phyloP scores from a whole-genome alignment of 2,113 vertebrate species.

The Caloenas nicobarica region DNA sequence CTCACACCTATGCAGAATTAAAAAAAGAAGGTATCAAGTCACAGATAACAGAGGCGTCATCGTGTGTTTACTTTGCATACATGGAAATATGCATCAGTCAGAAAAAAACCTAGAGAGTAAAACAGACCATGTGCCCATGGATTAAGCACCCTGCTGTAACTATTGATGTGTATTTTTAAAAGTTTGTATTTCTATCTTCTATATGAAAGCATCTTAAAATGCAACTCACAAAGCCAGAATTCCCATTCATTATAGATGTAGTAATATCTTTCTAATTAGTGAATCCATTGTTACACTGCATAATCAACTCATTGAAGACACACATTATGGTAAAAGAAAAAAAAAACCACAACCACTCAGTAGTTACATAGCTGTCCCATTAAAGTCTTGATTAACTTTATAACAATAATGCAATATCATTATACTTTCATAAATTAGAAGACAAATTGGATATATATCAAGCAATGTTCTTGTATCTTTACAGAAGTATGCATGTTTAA shows the following conservation, averaged over 20 bases:
- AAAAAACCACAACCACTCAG: conserved; percentile 32
- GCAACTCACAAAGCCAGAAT: conserved; percentile 37
- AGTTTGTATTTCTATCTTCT: background rate
- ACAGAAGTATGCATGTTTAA: conserved; percentile 48
- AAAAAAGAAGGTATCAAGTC: background rate
- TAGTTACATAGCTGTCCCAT: conserved; percentile 67
- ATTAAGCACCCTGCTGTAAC: background rate
- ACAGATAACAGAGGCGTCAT: background rate
- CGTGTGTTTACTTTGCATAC: background rate
- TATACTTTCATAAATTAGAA: conserved; percentile 74
- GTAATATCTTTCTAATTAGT: conserved; percentile 75
- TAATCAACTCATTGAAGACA: conserved; percentile 71
- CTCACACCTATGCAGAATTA: background rate
- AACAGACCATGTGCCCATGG: background rate
- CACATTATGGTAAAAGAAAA: conserved; percentile 57
- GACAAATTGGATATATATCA: conserved; percentile 67
- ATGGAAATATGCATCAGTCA: background rate
- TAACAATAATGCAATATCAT: conserved; percentile 69
- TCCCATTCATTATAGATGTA: conserved; percentile 46
- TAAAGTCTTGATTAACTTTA: conserved; percentile 78
- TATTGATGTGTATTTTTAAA: background rate
- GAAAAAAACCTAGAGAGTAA: background rate
- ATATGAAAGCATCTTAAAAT: conserved; percentile 33
- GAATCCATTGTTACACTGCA: conserved; percentile 64
- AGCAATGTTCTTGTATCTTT: conserved; percentile 33